Base-by-base conservation (phyloP, 2,113 vertebrate genomes). In the Menura novaehollandiae region DNA sequence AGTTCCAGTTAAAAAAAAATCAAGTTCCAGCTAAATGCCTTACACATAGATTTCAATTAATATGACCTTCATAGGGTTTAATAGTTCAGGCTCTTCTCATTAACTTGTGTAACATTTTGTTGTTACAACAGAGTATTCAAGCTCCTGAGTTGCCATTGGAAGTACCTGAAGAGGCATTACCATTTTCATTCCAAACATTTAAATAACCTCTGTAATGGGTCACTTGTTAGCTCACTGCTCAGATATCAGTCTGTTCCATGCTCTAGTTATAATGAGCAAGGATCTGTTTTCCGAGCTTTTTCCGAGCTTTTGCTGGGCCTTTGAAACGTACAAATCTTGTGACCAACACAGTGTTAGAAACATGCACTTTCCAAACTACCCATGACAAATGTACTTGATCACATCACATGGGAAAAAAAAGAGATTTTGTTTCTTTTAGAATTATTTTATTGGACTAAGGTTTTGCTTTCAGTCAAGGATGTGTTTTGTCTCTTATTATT, bases 171-270 rank as follows among this genome's bases (percentile, higher is more conserved):
- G 88, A 97, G 56, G 18, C 41, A 91, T 95, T 97, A 83, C 37
- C 85, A 71, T 84, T 96, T 96, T 95, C 92, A 94, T 95, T 90
- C 88, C 71, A 98, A 97, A 98, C 80, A 97, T 98, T 97, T 97
- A 93, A 97, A 82, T 97, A 97, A 97, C 93, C 94, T 88, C 67
- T 37, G 88, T 20, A 88, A 90, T 66, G 96, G 97, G 95, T 97
- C 97, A 97, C 39, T 94, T 97, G 71, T 85, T 91, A 73, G 49
- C 88, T 94, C 27, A 76, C 49, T 64, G 35, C 91, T 97, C 73
- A 58, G 71, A 53, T 95, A 96, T 95, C 94, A 96, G 81, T 16
- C 59, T 83, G 21, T 69, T 95, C 96, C 66, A 68, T 94, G 94
- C 83, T 93, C 80, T 77, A 92, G 47, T 90, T 95, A 82, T 49